phyloP scores from a whole-genome alignment of 2,113 vertebrate genomes.

The Coptodon rendalli region DNA sequence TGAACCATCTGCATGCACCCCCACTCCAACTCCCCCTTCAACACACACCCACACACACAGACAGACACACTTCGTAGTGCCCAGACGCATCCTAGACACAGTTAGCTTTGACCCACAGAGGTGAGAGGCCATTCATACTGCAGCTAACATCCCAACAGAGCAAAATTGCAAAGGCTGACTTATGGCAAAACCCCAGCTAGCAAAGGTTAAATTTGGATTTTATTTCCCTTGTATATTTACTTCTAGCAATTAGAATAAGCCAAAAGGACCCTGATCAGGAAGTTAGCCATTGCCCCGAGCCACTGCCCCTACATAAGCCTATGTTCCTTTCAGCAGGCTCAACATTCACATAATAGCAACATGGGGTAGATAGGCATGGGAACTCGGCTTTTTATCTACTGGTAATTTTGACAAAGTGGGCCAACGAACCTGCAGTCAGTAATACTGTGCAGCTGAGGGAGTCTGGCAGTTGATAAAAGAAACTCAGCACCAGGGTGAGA shows the following conservation, averaged over 20 bases:
- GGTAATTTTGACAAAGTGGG: slow-evolving; percentile 31
- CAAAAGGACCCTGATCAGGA: not conserved
- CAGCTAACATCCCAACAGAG: slow-evolving; percentile 10
- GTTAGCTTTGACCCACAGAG: slow-evolving; percentile 49
- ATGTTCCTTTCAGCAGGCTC: not conserved
- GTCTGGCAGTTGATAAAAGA: slow-evolving; percentile 62
- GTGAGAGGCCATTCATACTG: slow-evolving; percentile 36
- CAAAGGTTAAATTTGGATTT: slow-evolving; percentile 22
- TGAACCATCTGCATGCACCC: slow-evolving; percentile 63
- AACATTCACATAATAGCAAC: not conserved
- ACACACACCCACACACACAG: not conserved
- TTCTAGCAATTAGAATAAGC: not conserved
- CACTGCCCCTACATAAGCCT: not conserved
- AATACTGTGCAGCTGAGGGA: slow-evolving; percentile 38
- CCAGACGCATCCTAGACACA: slow-evolving; percentile 8
- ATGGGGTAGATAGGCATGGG: not conserved
- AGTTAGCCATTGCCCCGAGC: not conserved
- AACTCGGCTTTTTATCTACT: slow-evolving; percentile 26
- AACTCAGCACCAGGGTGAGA: slow-evolving; percentile 31
- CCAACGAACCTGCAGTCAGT: slow-evolving; percentile 36
- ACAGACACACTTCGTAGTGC: slow-evolving; percentile 19
- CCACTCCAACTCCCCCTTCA: slow-evolving; percentile 30
- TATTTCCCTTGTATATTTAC: not conserved
- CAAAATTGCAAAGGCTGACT: not conserved
- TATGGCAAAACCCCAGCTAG: not conserved